phyloP scores from a whole-genome alignment of 2,797 vertebrate genomes.

The Staurois parvus region DNA sequence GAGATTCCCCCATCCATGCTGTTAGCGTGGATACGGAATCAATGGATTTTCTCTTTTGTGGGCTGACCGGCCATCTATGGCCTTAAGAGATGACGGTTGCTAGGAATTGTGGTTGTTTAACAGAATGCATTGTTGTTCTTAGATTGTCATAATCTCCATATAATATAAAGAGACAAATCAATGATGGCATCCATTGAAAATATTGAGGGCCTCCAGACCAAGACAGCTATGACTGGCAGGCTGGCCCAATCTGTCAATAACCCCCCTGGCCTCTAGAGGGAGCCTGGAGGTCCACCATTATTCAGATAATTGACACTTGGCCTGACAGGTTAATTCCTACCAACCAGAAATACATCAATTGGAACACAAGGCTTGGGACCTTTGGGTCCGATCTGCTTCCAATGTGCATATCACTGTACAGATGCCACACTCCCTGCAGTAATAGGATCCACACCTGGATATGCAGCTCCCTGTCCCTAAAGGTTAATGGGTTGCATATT shows the following conservation, averaged over 20 bases:
- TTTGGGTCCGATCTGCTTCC: conserved; percentile 4
- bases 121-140: not conserved
- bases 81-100: too few species aligned
- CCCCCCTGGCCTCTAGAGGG: conserved; percentile 42
- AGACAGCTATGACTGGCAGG: not conserved
- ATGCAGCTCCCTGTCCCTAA: conserved; percentile 46
- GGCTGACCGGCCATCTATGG: too few species aligned
- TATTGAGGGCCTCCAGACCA: not conserved
- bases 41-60: too few species aligned
- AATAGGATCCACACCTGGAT: conserved; percentile 60
- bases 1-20: too few species aligned
- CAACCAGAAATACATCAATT: conserved; percentile 10
- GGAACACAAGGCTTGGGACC: not conserved
- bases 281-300: not conserved
- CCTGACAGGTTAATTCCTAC: conserved; percentile 10
- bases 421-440: conserved; percentile 46
- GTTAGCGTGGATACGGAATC: too few species aligned
- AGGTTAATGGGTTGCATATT: conserved; percentile 63
- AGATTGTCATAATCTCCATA: not conserved
- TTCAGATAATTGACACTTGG: conserved; percentile 18
- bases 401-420: not conserved
- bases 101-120: too few species aligned
- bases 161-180: not conserved
- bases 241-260: not conserved
- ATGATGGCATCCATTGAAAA: not conserved